These are phyloP conservation scores for Carapus acus DNA, from an alignment of 2,797 vertebrate genomes.

Conservation along the genomic window DNA sequence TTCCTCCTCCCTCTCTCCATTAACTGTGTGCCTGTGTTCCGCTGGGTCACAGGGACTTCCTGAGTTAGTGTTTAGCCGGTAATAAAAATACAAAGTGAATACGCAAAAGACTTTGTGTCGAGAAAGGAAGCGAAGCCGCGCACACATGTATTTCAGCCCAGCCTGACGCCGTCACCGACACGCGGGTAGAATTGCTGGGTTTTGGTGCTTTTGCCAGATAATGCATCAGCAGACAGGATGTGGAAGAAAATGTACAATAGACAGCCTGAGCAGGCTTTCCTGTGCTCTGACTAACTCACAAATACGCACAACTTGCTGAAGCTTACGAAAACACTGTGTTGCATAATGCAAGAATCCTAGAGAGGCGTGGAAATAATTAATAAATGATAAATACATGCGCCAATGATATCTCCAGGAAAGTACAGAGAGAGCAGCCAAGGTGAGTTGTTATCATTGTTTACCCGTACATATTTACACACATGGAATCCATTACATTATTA, in stretches of 20 bases:
- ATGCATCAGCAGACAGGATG: background rate
- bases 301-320: conserved; percentile 34
- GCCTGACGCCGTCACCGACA: too few relatives aligned
- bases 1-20: conserved; percentile 16
- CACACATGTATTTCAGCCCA: conserved; percentile 13
- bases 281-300: conserved; percentile 40
- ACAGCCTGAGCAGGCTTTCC: conserved; percentile 49
- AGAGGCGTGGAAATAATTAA: conserved; percentile 4
- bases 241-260: conserved; percentile 24
- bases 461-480: background rate
- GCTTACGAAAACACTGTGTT: conserved; percentile 36
- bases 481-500: background rate
- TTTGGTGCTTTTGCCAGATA: conserved; percentile 18
- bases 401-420: conserved; percentile 48
- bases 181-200: background rate
- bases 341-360: conserved; percentile 33
- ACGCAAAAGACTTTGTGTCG: conserved; percentile 15
- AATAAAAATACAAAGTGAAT: conserved; percentile 22
- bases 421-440: conserved; percentile 9
- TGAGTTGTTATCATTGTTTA: background rate
- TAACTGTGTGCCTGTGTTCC: conserved; percentile 21
- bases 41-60: conserved; percentile 41
- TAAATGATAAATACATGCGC: conserved; percentile 31
- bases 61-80: conserved; percentile 37
- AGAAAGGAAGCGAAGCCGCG: conserved; percentile 21